Percentiles rank a stretch among this genome's conserved stretches.
phyloP scores from a whole-genome alignment of 1,140 invertebrate genomes.

The Lordiphosa clarofinis region DNA sequence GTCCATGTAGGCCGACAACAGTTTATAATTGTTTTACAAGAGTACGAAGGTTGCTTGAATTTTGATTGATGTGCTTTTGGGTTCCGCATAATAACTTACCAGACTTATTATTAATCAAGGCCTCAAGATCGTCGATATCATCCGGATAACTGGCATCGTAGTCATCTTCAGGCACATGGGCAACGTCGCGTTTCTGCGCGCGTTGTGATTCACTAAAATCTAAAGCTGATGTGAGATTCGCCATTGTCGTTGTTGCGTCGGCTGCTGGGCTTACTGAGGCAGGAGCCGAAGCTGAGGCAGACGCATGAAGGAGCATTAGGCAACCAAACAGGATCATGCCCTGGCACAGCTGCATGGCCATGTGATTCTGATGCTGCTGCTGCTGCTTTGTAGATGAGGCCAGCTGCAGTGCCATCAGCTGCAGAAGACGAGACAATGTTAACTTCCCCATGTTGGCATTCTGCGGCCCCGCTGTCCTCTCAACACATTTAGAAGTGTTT shows the following conservation, averaged over 20 bases:
- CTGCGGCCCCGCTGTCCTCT: constrained; percentile 29
- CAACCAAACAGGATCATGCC: constrained; percentile 68
- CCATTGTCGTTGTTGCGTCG: constrained; percentile 15
- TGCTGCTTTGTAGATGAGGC: constrained; percentile 32
- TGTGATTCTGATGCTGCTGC: constrained; percentile 21
- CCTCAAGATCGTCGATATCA: constrained; percentile 74
- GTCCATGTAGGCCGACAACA: too few relatives aligned
- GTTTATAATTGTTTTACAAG: too few relatives aligned
- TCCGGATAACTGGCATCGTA: constrained; percentile 76
- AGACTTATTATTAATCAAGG: constrained; percentile 78
- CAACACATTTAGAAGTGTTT: constrained; percentile 50
- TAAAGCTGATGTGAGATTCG: constrained; percentile 16
- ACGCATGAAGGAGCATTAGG: constrained; percentile 61
- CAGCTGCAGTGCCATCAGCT: constrained; percentile 53
- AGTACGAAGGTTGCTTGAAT: too few relatives aligned
- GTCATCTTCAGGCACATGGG: constrained; percentile 76
- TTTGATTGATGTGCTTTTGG: too few relatives aligned
- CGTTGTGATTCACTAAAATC: constrained; percentile 22
- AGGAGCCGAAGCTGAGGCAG: constrained; percentile 16
- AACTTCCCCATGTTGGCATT: constrained; percentile 72
- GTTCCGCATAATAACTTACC: constrained; percentile 40
- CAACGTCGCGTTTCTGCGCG: constrained; percentile 61
- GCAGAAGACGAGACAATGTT: constrained; percentile 64
- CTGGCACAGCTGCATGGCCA: constrained; percentile 62
- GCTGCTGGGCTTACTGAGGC: background rate